Conservation (phyloP, 2,113 vertebrate species). For the Silurus glanis region DNA sequence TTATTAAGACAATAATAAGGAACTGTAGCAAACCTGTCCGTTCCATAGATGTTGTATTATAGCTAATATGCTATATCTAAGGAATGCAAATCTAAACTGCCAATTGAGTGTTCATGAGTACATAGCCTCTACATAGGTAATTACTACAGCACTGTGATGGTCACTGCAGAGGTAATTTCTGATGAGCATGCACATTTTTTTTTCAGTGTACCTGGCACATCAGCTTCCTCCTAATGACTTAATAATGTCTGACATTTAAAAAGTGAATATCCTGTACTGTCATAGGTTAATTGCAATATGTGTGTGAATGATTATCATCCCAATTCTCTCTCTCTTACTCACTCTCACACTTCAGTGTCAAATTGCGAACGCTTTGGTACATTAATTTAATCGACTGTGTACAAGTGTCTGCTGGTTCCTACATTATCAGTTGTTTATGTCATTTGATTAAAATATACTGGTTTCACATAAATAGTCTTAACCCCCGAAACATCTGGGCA, state of each 20-base stretch:
- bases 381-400: too few species aligned
- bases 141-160: not conserved
- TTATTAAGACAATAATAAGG: not conserved
- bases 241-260: constrained; percentile 36
- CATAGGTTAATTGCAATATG: constrained; percentile 10
- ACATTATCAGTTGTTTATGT: too few species aligned
- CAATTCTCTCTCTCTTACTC: not conserved
- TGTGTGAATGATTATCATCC: constrained; percentile 32
- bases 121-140: not conserved
- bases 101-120: too few species aligned
- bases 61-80: not conserved
- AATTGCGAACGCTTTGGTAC: too few species aligned
- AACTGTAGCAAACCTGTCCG: not conserved
- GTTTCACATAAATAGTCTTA: too few species aligned
- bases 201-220: not conserved
- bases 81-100: not conserved
- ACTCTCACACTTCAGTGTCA: not conserved
- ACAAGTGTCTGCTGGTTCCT: too few species aligned
- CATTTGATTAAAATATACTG: too few species aligned
- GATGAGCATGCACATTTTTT: constrained; percentile 10
- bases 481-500: too few species aligned
- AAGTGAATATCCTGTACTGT: constrained; percentile 1
- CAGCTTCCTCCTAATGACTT: constrained; percentile 16
- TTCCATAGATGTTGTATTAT: not conserved
- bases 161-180: constrained; percentile 12